Evolutionary conservation across 2,113 vertebrate species (phyloP), one percentile per base, ranked within the genome.

Genomic region (Apodemus speciosus): DNA sequence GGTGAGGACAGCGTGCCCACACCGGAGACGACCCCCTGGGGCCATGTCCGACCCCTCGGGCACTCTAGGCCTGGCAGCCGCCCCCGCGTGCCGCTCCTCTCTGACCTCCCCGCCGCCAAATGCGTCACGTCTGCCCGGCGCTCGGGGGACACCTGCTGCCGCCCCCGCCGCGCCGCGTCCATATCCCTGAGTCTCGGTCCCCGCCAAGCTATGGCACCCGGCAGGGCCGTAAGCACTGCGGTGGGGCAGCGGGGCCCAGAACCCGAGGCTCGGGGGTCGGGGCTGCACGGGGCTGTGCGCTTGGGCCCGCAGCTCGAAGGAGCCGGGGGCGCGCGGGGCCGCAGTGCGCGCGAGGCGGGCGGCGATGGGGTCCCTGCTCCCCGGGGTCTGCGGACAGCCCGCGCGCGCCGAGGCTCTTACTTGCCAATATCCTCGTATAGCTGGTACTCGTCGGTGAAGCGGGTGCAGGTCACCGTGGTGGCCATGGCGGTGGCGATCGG

Each of bases 341-440:
- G 85, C 85, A 94, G 88, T 84, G n/a, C 95, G 92, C 95, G 92
- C 92, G 88, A 88, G 72, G 76, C 93, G 72, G 91, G 91, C 58
- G 60, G 71, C 64, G 43, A 46, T 21, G 76, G 58, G 76, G 71
- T 84, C 88, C 38, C 6, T 18, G 66, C 53, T 43, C 76, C 60
- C 53, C 30, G 23, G 88, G 56, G 49, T 76, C 75, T 69, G n/a
- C 58, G 72, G 72, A 43, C 89, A 43, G 88, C 68, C 85, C n/a
- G 89, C 64, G 43, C 60, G 85, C 71, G 66, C 88, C 75, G 38
- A 91, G 94, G 91, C 92, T 91, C 99, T 99, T 99, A 99, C 99
- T 99, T 99, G 98, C 99, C 99, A 93, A 99, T 99, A 98, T 99
- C 99, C 98, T 99, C 99, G 97, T 99, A 99, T 79, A 99, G 98